phyloP scores from a whole-genome alignment of 2,797 vertebrate genomes.

The Odontamblyopus lacepedii region DNA sequence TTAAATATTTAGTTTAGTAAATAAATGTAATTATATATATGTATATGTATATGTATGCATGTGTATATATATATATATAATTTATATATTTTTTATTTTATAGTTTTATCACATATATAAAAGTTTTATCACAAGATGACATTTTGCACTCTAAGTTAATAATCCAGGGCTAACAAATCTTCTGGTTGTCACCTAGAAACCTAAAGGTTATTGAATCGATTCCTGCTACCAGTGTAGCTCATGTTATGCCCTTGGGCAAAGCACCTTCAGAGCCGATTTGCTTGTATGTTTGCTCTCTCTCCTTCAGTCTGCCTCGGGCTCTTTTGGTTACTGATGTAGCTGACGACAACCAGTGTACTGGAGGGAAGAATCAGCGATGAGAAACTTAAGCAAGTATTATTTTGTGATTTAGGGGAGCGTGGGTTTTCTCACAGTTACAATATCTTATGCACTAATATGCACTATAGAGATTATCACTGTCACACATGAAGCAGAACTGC shows the following conservation, averaged over 20 bases:
- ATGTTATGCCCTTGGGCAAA: background rate
- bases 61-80: no score
- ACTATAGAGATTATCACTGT: background rate
- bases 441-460: no score
- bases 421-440: background rate
- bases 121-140: no score
- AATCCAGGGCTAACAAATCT: background rate
- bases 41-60: no score
- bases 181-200: background rate
- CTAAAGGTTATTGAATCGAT: background rate
- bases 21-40: background rate
- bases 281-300: background rate
- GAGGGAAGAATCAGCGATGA: background rate
- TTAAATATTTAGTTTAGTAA: constrained; percentile 3
- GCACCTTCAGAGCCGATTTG: background rate
- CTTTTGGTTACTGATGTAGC: background rate
- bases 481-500: background rate
- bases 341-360: background rate
- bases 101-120: no score
- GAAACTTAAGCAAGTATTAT: background rate
- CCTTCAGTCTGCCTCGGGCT: background rate
- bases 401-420: background rate
- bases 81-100: no score
- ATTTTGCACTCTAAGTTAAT: background rate
- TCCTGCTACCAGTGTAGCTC: background rate